phyloP scores from a whole-genome alignment of 2,113 vertebrate species.

The Thomomys bottae region DNA sequence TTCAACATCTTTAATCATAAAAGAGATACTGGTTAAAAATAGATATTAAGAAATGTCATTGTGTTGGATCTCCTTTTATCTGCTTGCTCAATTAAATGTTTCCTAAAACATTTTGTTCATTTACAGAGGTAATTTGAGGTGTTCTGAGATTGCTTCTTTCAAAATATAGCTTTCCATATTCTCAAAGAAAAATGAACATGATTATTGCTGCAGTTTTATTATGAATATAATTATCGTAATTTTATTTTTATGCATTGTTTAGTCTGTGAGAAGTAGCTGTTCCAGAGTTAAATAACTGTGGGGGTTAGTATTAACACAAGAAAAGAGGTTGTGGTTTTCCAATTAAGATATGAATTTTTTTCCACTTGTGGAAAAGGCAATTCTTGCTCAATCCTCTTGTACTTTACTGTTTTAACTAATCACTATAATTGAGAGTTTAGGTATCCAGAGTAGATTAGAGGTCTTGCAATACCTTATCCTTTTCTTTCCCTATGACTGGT shows the following conservation, averaged over 20 bases:
- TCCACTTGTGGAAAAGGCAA: not conserved
- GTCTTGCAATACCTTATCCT: not conserved
- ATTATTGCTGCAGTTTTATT: conserved; percentile 59
- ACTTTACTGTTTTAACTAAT: conserved; percentile 3
- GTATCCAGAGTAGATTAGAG: not conserved
- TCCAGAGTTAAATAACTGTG: conserved; percentile 23
- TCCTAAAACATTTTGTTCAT: conserved; percentile 57
- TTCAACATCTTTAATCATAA: no score
- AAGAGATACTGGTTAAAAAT: not conserved
- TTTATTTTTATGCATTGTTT: conserved; percentile 60
- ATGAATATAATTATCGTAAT: conserved; percentile 58
- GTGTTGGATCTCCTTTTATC: conserved; percentile 21
- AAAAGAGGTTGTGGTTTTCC: conserved; percentile 35
- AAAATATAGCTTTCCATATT: conserved; percentile 57
- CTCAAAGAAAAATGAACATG: conserved; percentile 53
- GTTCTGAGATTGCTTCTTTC: conserved; percentile 63
- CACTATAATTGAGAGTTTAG: conserved; percentile 20
- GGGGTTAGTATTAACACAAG: conserved; percentile 43
- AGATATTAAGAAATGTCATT: not conserved
- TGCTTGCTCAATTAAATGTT: conserved; percentile 45
- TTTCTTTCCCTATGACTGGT: not conserved
- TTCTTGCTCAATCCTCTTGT: not conserved
- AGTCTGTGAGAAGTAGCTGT: conserved; percentile 52
- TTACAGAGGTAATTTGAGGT: conserved; percentile 54
- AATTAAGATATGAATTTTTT: conserved; percentile 41